These are phyloP conservation scores for Tupaia chinensis DNA, from an alignment of 2,113 vertebrate species.

Conservation along the genomic window DNA sequence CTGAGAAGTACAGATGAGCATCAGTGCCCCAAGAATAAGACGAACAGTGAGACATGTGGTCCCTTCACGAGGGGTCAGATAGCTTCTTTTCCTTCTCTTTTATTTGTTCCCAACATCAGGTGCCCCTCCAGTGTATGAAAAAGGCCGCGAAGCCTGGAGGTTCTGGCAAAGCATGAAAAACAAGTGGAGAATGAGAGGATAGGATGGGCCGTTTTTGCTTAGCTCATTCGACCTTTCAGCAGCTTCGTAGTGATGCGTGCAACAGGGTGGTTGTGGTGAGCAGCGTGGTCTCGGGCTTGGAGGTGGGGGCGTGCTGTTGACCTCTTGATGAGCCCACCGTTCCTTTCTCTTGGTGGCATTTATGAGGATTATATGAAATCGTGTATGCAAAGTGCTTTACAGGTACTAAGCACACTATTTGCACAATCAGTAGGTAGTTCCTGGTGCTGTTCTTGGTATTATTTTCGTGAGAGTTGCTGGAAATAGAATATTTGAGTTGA, in stretches of 20 bases:
- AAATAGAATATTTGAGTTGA: conserved; percentile 1
- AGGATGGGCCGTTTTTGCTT: background rate
- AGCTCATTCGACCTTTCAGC: background rate
- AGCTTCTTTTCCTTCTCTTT: background rate
- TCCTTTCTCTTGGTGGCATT: background rate
- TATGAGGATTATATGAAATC: background rate
- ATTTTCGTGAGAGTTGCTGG: background rate
- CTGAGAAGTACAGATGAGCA: no score
- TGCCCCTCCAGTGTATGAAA: background rate
- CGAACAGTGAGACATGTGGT: no score
- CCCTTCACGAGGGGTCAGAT: background rate
- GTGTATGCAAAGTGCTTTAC: background rate
- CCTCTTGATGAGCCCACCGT: background rate
- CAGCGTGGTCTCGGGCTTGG: no score
- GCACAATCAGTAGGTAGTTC: background rate
- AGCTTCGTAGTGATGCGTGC: background rate
- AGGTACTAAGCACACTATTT: background rate
- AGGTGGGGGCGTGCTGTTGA: background rate
- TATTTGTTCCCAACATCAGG: background rate
- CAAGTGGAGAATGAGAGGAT: background rate
- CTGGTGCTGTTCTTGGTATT: background rate
- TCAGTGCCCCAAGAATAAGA: no score
- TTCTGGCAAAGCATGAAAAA: background rate
- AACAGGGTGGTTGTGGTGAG: background rate
- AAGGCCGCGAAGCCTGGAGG: background rate